These are phyloP conservation scores for Dyspetes luteomarginatus DNA, from an alignment of 2,888 invertebrate species.

Conservation along the genomic window DNA sequence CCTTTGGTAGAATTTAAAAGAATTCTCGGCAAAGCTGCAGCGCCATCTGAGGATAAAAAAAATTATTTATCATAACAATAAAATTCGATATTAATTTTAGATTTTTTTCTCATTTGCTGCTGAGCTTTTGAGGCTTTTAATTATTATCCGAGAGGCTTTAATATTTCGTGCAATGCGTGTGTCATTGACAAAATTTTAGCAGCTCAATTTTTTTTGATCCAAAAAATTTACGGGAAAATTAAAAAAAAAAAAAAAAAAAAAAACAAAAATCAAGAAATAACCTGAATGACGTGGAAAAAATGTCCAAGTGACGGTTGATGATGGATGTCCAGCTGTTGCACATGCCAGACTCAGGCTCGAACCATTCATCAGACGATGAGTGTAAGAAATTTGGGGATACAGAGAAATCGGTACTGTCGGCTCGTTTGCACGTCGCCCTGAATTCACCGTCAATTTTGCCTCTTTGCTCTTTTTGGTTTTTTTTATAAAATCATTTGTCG, in stretches of 20 bases:
- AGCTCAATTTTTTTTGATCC: background rate
- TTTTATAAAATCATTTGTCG: slow-evolving; percentile 80
- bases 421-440: slow-evolving; percentile 68
- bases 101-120: background rate
- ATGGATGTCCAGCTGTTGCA: slow-evolving; percentile 83
- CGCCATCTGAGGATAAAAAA: slow-evolving; percentile 55
- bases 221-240: background rate
- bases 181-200: background rate
- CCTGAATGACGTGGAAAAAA: slow-evolving; percentile 78
- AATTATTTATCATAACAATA: background rate
- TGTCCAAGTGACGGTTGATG: slow-evolving; percentile 81
- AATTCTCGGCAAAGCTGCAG: slow-evolving; percentile 72
- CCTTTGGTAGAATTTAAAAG: slow-evolving; percentile 79
- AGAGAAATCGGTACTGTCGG: slow-evolving; percentile 70
- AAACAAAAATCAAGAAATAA: slow-evolving; percentile 49
- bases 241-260: background rate
- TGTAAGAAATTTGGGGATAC: slow-evolving; percentile 79
- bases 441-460: slow-evolving; percentile 78
- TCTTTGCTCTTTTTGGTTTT: slow-evolving; percentile 81
- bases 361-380: slow-evolving; percentile 80
- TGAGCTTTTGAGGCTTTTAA: background rate
- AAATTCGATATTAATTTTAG: background rate
- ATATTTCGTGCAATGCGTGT: slow-evolving; percentile 21
- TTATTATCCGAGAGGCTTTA: slow-evolving; percentile 6
- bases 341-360: slow-evolving; percentile 83